phyloP scores from a whole-genome alignment of 2,113 vertebrate species.

The Psittacara wagleri region DNA sequence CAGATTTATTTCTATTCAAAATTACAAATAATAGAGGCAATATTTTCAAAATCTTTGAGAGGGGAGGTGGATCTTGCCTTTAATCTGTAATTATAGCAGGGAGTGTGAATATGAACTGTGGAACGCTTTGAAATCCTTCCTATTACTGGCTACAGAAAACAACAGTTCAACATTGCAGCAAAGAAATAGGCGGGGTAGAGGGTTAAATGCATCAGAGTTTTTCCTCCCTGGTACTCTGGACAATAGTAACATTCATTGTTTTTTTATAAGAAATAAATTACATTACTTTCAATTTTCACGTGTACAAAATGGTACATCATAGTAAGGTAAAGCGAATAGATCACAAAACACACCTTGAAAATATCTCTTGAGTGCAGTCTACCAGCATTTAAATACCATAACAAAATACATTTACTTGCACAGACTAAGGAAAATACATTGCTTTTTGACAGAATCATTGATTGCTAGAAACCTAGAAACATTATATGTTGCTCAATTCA shows the following conservation, averaged over 20 bases:
- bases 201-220: background rate
- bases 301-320: background rate
- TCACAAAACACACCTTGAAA: background rate
- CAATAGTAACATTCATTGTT: background rate
- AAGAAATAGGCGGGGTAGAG: background rate
- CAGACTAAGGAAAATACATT: background rate
- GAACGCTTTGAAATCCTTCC: background rate
- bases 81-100: constrained; percentile 2
- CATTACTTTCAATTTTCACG: background rate
- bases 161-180: background rate
- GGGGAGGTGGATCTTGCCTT: background rate
- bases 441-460: background rate
- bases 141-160: background rate
- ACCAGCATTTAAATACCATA: background rate
- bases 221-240: background rate
- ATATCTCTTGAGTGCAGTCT: background rate
- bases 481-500: background rate
- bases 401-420: background rate
- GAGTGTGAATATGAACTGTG: background rate
- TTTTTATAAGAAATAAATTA: background rate
- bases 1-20: constrained; percentile 29
- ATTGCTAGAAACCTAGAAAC: background rate
- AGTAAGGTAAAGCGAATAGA: background rate
- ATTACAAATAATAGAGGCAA: background rate
- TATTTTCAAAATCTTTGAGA: background rate